These are phyloP conservation scores for Rutilus rutilus DNA, from an alignment of 2,113 vertebrate species.

Conservation along the genomic window DNA sequence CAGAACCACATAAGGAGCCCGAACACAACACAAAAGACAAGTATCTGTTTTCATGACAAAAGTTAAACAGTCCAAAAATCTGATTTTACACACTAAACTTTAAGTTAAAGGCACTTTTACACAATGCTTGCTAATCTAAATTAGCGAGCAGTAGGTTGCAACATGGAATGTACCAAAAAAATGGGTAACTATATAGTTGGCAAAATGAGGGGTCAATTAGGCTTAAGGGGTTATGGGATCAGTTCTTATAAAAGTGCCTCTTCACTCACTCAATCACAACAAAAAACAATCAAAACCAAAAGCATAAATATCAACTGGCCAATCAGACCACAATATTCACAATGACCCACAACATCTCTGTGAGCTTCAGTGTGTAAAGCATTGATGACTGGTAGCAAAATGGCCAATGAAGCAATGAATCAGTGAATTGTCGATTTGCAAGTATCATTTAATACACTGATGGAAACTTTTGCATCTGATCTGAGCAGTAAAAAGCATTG, in stretches of 20 bases:
- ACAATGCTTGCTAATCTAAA: conserved; percentile 39
- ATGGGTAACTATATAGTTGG: neutral
- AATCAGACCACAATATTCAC: conserved; percentile 46
- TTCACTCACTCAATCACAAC: conserved; percentile 40
- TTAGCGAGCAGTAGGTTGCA: conserved; percentile 32
- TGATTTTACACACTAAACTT: conserved; percentile 18
- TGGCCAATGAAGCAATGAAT: conserved; percentile 50
- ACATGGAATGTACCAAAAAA: conserved; percentile 31
- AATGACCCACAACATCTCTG: conserved; percentile 45
- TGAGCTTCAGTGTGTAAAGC: conserved; percentile 46
- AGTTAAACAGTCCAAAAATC: conserved; percentile 33
- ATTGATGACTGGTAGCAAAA: conserved; percentile 32
- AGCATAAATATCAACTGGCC: conserved; percentile 27
- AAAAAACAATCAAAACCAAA: conserved; percentile 35
- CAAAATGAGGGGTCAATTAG: conserved; percentile 27
- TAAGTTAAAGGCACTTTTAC: conserved; percentile 56
- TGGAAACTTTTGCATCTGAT: conserved; percentile 8
- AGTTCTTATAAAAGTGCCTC: conserved; percentile 53
- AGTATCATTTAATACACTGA: conserved; percentile 18
- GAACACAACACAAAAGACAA: conserved; percentile 47
- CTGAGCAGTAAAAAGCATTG: conserved; percentile 14
- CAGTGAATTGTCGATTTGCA: conserved; percentile 26
- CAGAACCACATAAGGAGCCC: conserved; percentile 33
- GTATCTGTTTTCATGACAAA: conserved; percentile 33
- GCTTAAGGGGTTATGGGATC: neutral